phyloP scores from a whole-genome alignment of 1,140 invertebrate genomes.

The Armadillidium nasatum region DNA sequence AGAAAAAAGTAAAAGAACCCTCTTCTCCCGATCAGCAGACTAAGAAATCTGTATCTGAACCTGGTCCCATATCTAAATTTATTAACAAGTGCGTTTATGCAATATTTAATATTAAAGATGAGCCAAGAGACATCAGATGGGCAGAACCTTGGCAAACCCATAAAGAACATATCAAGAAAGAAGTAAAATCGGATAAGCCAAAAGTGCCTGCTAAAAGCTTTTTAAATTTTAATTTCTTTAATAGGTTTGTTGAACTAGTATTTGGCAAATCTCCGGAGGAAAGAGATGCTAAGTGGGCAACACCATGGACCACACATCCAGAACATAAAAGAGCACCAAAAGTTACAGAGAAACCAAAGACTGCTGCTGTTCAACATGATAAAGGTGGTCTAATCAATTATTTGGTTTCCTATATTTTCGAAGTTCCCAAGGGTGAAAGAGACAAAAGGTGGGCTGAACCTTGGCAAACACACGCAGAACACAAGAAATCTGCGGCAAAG shows the following conservation, averaged over 20 bases:
- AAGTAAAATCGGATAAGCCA: background rate
- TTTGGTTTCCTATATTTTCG: slow-evolving; percentile 21
- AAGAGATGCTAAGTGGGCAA: slow-evolving; percentile 29
- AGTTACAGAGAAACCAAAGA: slow-evolving; percentile 32
- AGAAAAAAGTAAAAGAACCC: slow-evolving; percentile 4
- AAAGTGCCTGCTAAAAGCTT: slow-evolving; percentile 7
- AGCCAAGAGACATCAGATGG: slow-evolving; percentile 17
- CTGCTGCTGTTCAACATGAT: slow-evolving; percentile 25
- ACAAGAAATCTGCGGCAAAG: background rate
- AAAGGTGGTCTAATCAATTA: slow-evolving; percentile 21
- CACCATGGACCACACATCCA: slow-evolving; percentile 33
- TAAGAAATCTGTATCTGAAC: background rate
- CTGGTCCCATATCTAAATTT: background rate
- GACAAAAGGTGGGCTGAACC: slow-evolving; percentile 19
- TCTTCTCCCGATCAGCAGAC: background rate
- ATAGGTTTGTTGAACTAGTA: background rate
- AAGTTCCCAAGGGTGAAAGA: slow-evolving; percentile 14
- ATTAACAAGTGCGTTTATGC: background rate
- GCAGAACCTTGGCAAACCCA: slow-evolving; percentile 25
- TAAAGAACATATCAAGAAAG: slow-evolving; percentile 17
- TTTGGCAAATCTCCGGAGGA: slow-evolving; percentile 11
- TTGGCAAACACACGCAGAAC: slow-evolving; percentile 6
- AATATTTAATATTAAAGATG: background rate
- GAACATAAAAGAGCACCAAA: slow-evolving; percentile 25
- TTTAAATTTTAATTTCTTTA: no score